phyloP scores from a whole-genome alignment of 1,140 invertebrate species.

The Tetragonula clypearis region DNA sequence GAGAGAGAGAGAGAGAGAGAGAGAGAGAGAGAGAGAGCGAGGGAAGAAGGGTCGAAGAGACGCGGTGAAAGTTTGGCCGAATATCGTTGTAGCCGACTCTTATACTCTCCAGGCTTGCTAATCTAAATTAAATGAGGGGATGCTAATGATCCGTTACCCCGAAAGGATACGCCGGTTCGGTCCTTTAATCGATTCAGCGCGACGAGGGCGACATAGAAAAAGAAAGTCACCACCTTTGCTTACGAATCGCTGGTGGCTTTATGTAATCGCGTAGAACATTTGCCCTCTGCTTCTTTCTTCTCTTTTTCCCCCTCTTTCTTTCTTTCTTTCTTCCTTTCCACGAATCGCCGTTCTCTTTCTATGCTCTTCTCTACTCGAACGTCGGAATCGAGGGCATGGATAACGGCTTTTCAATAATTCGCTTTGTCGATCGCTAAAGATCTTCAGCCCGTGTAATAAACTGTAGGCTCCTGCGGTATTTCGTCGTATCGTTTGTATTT shows the following conservation, averaged over 20 bases:
- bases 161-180: slow-evolving; percentile 64
- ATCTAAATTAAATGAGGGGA: slow-evolving; percentile 74
- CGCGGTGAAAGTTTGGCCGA: slow-evolving; percentile 47
- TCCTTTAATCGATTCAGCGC: slow-evolving; percentile 66
- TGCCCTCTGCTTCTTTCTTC: slow-evolving; percentile 14
- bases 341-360: not conserved
- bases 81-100: slow-evolving; percentile 51
- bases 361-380: not conserved
- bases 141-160: slow-evolving; percentile 73
- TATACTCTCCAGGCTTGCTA: slow-evolving; percentile 56
- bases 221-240: slow-evolving; percentile 37
- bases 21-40: not conserved
- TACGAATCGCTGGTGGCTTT: slow-evolving; percentile 55
- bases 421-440: slow-evolving; percentile 23
- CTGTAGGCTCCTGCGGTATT: not conserved
- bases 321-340: not conserved
- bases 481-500: not conserved
- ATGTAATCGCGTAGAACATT: slow-evolving; percentile 63
- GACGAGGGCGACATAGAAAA: slow-evolving; percentile 15
- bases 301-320: not conserved
- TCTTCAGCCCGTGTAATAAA: not conserved
- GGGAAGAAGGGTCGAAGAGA: not conserved
- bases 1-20: too few relatives aligned
- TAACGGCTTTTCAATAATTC: slow-evolving; percentile 42
- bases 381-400: slow-evolving; percentile 22